Evolutionary conservation across 2,113 vertebrate genomes (phyloP), one percentile per base, ranked within the genome.

Genomic region (Trichechus manatus): DNA sequence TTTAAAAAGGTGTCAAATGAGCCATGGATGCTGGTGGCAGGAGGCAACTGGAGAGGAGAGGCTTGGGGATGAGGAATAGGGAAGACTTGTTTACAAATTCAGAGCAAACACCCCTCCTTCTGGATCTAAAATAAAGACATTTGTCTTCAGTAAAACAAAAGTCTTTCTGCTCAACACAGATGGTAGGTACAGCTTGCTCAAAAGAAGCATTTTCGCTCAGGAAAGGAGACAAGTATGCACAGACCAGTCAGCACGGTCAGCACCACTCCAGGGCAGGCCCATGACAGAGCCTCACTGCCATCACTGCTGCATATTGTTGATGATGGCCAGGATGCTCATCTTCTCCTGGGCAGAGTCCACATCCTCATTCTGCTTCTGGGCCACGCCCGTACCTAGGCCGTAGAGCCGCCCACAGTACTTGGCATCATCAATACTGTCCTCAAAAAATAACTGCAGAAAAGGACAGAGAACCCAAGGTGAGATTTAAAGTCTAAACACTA

Each of bases 401-500:
- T 99, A 99, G 88, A 99, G 98, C 82, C 99, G 98, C 94, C 99
- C 99, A 68, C 99, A 99, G 95, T 99, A 99, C 97, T 99, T 99
- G 33, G 99, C 99, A 92, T 99, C 99, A 33, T 99, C 99, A 72
- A 99, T 99, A 98, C 99, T 99, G 99, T 99, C 99, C 97, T 99
- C 99, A 96, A 99, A 99, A 98, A 99, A 99, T 84, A 99, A 98
- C 99, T 99, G 98, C 53, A 97, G 96, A 87, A 97, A 3, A 29
- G 50, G 96, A 87, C 86, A 97, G 90, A 92, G 93, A 84, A 91
- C 36, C 79, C 6, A 33, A 23, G 44, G 70, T 97, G 44, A 61
- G 39, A 92, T 63, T 53, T 72, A 64, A 86, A 59, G 63, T 63
- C 36, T 61, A 63, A 47, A 61, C 27, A 61, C 61, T 5, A 70